These are phyloP conservation scores for Oncorhynchus mykiss DNA, from an alignment of 2,113 vertebrate species.

Conservation along the genomic window DNA sequence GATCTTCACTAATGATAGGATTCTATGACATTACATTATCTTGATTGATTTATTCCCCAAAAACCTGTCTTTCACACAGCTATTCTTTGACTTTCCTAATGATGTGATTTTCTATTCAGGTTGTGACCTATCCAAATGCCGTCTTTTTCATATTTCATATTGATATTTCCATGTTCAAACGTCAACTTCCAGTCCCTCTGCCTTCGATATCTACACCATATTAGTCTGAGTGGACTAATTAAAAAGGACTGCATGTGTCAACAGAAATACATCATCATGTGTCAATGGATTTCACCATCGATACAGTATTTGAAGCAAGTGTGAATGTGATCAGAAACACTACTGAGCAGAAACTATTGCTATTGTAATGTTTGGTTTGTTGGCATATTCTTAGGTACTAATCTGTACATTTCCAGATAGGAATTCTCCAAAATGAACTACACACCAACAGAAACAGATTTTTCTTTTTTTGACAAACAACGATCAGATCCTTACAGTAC, in stretches of 20 bases:
- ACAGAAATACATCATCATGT: conserved; percentile 51
- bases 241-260: conserved; percentile 61
- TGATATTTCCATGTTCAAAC: conserved; percentile 75
- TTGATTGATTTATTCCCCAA: conserved; percentile 34
- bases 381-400: neutral
- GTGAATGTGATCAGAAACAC: conserved; percentile 12
- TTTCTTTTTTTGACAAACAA: neutral
- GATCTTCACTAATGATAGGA: conserved; percentile 58
- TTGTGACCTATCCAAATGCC: conserved; percentile 64
- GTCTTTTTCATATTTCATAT: conserved; percentile 64
- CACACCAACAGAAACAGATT: too few species aligned
- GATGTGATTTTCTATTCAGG: conserved; percentile 66
- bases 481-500: neutral
- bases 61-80: conserved; percentile 30
- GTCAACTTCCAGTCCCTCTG: conserved; percentile 41
- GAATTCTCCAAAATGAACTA: too few species aligned
- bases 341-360: neutral
- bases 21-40: conserved; percentile 36
- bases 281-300: conserved; percentile 51
- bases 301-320: conserved; percentile 41
- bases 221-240: conserved; percentile 66
- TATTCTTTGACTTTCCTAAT: conserved; percentile 67
- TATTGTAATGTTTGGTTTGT: neutral
- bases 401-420: neutral
- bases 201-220: conserved; percentile 40